Base-by-base conservation (phyloP, 2,888 invertebrate species). In the Drosophila dives region DNA sequence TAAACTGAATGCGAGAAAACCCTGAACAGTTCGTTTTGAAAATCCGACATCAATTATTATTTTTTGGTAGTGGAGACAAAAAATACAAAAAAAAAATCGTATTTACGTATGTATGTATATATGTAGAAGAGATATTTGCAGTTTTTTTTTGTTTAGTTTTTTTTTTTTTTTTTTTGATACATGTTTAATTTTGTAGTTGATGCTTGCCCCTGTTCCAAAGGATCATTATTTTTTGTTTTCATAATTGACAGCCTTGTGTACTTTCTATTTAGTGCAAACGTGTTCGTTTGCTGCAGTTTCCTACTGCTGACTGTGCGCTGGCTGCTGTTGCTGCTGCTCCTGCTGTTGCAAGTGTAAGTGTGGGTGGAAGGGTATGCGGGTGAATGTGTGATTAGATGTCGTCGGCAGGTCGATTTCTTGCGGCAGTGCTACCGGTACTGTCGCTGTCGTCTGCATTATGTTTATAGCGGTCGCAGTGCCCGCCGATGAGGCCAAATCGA, bases 401-500 rank as follows among this genome's bases (percentile, higher is more conserved):
- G 82, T 60, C 20, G 83, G 80, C 77, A 89, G 63, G 42, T 91
- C 83, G 72, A 75, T 60, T 50, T 74, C 78, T 67, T 73, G 79
- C 51, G 80, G 54, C 62, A 73, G 59, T 66, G 68, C 60, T 38
- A 70, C 53, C 60, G 63, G 64, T 42, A 70, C 55, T 62, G 66
- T 64, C 34, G 64, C 36, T 68, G 72, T 53, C 54, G 78, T 60
- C 42, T 75, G 83, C 66, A 83, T 76, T 63, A 90, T 83, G 51
- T 81, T 83, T 62, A 86, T 83, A 64, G 81, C 80, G 67, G 79
- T 88, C 15, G 90, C 90, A n/a, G 91, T 91, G 75, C 81, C 88
- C 34, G 91, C 91, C 55, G 91, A 92, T n/a, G 91, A 72, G 53
- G 92, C 92, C 70, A 91, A 71, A 73, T 91, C 91, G 55, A 91